Base-by-base conservation (phyloP, 2,888 invertebrate genomes). In the Drosophila neutralis region DNA sequence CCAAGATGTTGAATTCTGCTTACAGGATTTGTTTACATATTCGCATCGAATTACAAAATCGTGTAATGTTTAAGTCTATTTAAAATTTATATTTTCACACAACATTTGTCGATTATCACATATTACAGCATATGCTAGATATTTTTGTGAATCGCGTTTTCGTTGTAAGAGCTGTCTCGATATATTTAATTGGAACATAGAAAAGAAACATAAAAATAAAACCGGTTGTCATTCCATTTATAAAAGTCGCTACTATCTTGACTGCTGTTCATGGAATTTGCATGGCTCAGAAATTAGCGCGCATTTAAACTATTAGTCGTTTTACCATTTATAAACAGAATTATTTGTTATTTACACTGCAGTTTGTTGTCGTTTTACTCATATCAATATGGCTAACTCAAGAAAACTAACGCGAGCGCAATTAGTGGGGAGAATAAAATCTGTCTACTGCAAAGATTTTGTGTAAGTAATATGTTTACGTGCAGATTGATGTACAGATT, bases 371-470 rank as follows among this genome's bases (percentile, higher is more conserved):
- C n/a, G 2, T 7, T 18, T n/a, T n/a, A 8, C n/a, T 6, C 8
- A 7, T 56, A 2, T 2, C 7, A 61, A 31, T 2, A 54, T 63
- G 45, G 15, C 7, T 11, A 53, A 8, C 18, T 27, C 49, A 8
- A 35, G 33, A 3, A 7, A 42, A 33, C 4, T 45, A 10, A 33
- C 18, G 10, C 42, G 21, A 53, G 15, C 45, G 15, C 31, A 73
- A 40, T 52, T 76, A 52, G 53, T 66, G 21, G 82, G 82, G 0
- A 73, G 78, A 29, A 85, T 83, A 33, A 15, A 85, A 5, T 83
- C 82, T 4, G 85, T 83, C 8, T 82, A 78, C 35, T 85, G 82
- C 42, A 82, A 86, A 51, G 57, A 83, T 21, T 85, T 85, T 65
- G 83, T 85, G 86, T 83, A 76, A 66, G 82, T 73, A 11, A 27